phyloP scores from a whole-genome alignment of 1,140 invertebrate species.

The Bombus soroeensis region DNA sequence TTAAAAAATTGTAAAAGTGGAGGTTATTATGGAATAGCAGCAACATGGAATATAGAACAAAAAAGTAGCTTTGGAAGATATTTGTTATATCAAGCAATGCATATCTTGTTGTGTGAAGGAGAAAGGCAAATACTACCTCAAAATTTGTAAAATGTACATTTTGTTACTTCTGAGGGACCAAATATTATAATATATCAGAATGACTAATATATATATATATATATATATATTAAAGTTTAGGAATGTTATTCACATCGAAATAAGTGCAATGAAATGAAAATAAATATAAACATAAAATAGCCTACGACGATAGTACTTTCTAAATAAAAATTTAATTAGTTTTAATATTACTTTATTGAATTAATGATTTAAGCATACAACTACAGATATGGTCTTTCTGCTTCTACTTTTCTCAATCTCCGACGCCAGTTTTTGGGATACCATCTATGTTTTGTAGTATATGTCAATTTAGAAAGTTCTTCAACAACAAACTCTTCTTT shows the following conservation, averaged over 20 bases:
- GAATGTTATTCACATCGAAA: background rate
- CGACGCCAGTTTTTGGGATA: constrained; percentile 87
- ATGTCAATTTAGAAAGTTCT: constrained; percentile 89
- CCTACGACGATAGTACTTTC: too few species aligned
- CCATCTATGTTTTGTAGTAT: constrained; percentile 92
- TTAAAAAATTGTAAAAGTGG: constrained; percentile 93
- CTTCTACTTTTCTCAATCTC: constrained; percentile 86
- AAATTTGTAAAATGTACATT: constrained; percentile 60
- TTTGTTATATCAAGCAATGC: constrained; percentile 92
- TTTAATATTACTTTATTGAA: background rate
- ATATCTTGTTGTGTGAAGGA: constrained; percentile 93
- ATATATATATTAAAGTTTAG: background rate
- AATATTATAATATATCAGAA: background rate
- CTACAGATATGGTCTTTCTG: constrained; percentile 90
- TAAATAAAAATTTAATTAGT: constrained; percentile 7
- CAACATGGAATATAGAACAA: constrained; percentile 89
- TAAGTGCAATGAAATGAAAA: constrained; percentile 17
- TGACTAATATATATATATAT: background rate
- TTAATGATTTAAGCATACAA: background rate
- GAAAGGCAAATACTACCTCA: constrained; percentile 87
- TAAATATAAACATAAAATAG: constrained; percentile 1
- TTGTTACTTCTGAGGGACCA: background rate
- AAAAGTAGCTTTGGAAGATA: constrained; percentile 90
- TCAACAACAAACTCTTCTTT: constrained; percentile 85
- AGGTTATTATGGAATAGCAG: constrained; percentile 91